phyloP scores from a whole-genome alignment of 2,113 vertebrate species.

The Dendropsophus ebraccatus region DNA sequence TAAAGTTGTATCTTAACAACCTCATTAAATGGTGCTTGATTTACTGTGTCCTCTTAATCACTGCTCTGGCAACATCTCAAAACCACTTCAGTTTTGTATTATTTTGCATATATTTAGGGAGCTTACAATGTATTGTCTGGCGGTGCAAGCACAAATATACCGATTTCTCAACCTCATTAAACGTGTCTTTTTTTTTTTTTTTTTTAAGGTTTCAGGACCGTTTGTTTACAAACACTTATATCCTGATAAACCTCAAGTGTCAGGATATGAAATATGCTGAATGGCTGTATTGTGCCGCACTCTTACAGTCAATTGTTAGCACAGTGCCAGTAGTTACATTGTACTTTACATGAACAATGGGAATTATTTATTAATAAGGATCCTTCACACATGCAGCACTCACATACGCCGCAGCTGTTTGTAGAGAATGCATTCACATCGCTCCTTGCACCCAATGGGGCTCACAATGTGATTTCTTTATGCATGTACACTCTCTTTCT shows the following conservation, averaged over 20 bases:
- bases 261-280: neutral
- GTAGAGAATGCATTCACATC: neutral
- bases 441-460: neutral
- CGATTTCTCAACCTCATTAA: neutral
- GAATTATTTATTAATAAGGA: neutral
- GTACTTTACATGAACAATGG: neutral
- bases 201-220: neutral
- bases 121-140: slow-evolving; percentile 27
- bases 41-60: slow-evolving; percentile 54
- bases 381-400: no score
- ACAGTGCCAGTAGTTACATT: neutral
- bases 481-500: neutral
- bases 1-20: slow-evolving; percentile 53
- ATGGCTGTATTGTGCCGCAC: neutral
- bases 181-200: neutral
- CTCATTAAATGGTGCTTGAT: slow-evolving; percentile 55
- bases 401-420: no score
- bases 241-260: neutral
- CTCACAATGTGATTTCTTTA: neutral
- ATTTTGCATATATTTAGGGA: slow-evolving; percentile 43
- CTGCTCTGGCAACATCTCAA: slow-evolving; percentile 51
- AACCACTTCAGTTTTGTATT: slow-evolving; percentile 43
- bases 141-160: slow-evolving; percentile 17
- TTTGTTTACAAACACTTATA: neutral
- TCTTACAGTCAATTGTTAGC: neutral